A percentile compares a stretch with the other conserved stretches of the same genome.
These are phyloP conservation scores for Cyanistes caeruleus DNA, from an alignment of 2,113 vertebrate species.

Conservation along the genomic window DNA sequence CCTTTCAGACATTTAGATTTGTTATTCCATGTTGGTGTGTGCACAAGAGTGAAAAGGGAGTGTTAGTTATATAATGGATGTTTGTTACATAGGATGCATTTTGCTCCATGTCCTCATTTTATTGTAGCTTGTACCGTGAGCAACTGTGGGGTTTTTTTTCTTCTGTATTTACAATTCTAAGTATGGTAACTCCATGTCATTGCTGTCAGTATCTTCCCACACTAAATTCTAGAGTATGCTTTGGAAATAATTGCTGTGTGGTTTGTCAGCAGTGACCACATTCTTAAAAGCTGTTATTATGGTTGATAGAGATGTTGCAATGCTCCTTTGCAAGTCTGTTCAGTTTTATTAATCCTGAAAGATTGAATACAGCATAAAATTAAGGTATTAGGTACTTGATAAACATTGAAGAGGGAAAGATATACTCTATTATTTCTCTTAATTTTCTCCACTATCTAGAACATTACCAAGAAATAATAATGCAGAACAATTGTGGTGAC, in stretches of 20 bases:
- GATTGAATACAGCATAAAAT: neutral
- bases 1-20: neutral
- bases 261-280: neutral
- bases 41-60: neutral
- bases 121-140: neutral
- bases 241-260: neutral
- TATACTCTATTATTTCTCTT: neutral
- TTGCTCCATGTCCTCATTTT: neutral
- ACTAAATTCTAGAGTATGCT: neutral
- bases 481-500: neutral
- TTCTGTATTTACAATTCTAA: neutral
- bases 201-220: neutral
- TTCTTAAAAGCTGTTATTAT: neutral
- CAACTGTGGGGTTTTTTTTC: accelerated
- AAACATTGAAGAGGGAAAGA: neutral
- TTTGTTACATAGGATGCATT: neutral
- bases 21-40: neutral
- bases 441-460: neutral
- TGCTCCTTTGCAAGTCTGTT: neutral
- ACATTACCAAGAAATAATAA: neutral
- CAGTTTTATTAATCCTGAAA: neutral
- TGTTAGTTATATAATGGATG: neutral
- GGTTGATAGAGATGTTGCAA: neutral
- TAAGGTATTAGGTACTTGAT: neutral
- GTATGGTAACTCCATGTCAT: neutral